Base-by-base conservation (phyloP, 2,797 vertebrate species). In the Crenichthys baileyi region DNA sequence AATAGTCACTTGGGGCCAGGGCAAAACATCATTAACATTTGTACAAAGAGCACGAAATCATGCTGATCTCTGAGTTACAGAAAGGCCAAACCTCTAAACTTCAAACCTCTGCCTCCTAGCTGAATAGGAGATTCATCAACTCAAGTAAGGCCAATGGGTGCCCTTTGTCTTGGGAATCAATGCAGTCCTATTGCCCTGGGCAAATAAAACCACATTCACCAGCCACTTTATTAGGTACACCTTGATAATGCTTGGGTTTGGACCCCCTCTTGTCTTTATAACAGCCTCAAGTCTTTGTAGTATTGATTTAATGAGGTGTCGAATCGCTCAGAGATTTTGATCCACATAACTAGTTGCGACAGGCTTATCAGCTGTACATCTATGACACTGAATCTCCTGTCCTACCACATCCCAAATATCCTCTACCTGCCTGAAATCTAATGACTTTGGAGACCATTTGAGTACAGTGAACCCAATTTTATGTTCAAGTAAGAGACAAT, bases 111-210 rank as follows among this genome's bases (percentile, higher is more conserved):
- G 78, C 44, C 65, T 85, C 79, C 73, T 70, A 65, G 58, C n/a
- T 83, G 76, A 79, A 89, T 87, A 78, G 90, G 90, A 93, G 90
- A 93, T 87, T 92, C 88, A 92, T 93, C 93, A 93, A 92, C 86
- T 84, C 63, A 16, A 73, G 78, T 79, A 73, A 78, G 78, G 90
- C 90, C 86, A 94, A 92, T 85, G 85, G 87, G 72, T 88, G 83
- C 78, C 77, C 68, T 83, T 81, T 82, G 73, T 83, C 84, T 75
- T 68, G 58, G 83, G 85, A 72, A 67, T 68, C 61, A 15, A 48
- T 82, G 44, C 22, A 68, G 65, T 24, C 39, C n/a, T 44, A 44
- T 44, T 68, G 20, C 65, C 22, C 39, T 44, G 22, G 65, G 39
- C 39, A 44, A 22, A 44, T n/a, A 6, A 5, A 68, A 39, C 22